A percentile compares a stretch with the other conserved stretches of the same genome.
Conservation (phyloP, 2,888 invertebrate genomes). For the Andricus quercusramuli region DNA sequence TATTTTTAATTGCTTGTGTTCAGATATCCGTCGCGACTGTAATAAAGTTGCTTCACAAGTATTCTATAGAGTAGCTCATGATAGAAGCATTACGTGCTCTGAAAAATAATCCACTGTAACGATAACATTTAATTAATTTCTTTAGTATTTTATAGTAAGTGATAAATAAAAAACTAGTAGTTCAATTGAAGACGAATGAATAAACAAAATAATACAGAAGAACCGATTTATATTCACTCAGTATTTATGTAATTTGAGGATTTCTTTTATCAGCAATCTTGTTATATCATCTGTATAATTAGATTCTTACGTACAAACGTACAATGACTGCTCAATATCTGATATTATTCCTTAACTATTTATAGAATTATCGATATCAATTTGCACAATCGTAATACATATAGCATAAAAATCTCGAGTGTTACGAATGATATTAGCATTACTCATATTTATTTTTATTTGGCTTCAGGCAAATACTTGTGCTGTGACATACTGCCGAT, state of each 20-base stretch:
- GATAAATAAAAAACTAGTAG: no score
- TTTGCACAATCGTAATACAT: slow-evolving; percentile 10
- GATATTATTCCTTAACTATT: neutral
- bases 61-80: neutral
- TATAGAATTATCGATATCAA: slow-evolving; percentile 4
- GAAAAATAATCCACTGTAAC: neutral
- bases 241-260: neutral
- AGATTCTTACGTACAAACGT: neutral
- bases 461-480: neutral
- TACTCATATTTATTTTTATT: slow-evolving; percentile 15
- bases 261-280: neutral
- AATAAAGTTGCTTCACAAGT: slow-evolving; percentile 19
- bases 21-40: slow-evolving; percentile 9
- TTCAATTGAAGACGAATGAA: neutral
- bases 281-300: neutral
- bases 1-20: slow-evolving; percentile 20
- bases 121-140: no score
- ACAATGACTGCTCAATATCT: neutral
- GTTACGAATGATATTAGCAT: slow-evolving; percentile 10
- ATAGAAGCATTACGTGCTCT: neutral
- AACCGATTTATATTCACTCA: neutral
- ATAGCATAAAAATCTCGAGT: slow-evolving; percentile 9
- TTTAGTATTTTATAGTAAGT: no score
- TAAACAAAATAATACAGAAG: neutral
- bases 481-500: neutral